Evolutionary conservation across 2,888 invertebrate species (phyloP).

Genomic region (Chloroclysta siterata): DNA sequence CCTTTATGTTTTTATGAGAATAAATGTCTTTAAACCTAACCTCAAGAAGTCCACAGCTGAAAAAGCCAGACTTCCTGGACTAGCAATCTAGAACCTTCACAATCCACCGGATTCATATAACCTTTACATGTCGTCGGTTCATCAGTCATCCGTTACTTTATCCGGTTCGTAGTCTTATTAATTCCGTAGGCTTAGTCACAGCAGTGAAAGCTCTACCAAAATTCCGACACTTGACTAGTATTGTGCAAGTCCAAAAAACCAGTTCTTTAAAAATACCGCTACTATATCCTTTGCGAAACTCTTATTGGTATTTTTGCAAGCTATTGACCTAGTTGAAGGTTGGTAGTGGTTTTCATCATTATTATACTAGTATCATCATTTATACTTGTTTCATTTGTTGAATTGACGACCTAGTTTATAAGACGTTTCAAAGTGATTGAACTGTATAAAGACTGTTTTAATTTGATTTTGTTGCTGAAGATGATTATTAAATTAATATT

Average conservation of each 20-base stretch:
- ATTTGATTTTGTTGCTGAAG: no score
- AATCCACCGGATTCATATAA: background rate
- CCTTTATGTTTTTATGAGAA: no score
- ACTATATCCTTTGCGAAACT: slow-evolving; percentile 19
- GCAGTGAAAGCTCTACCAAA: slow-evolving; percentile 26
- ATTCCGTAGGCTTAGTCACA: slow-evolving; percentile 11
- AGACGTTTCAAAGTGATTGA: no score
- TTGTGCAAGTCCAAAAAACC: slow-evolving; percentile 24
- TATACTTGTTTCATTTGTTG: no score
- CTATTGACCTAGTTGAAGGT: slow-evolving; percentile 20
- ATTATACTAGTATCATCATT: no score
- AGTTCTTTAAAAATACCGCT: slow-evolving; percentile 16
- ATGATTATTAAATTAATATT: no score
- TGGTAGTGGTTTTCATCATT: background rate
- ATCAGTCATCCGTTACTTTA: background rate
- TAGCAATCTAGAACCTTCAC: background rate
- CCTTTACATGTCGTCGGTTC: background rate
- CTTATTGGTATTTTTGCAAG: slow-evolving; percentile 17
- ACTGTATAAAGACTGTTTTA: no score
- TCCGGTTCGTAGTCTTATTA: background rate
- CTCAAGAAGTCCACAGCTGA: no score
- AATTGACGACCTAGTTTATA: no score
- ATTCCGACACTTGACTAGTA: slow-evolving; percentile 5
- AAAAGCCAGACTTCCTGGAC: no score
- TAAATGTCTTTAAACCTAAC: no score